These are phyloP conservation scores for Halesus radiatus DNA, from an alignment of 1,140 invertebrate species.

Conservation along the genomic window DNA sequence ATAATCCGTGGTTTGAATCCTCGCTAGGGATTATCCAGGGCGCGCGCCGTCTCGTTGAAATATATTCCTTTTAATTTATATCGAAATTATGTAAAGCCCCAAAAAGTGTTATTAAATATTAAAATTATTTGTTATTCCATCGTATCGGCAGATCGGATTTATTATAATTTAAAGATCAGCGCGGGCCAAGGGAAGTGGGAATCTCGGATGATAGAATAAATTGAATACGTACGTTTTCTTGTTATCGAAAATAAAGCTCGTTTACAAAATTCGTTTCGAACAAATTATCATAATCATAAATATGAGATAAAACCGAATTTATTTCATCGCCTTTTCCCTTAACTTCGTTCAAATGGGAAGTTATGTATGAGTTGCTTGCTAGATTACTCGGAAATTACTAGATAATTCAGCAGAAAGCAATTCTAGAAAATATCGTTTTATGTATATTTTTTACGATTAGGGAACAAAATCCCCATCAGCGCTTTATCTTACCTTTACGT, in stretches of 20 bases:
- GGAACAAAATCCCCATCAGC: too few species aligned
- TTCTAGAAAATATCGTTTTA: too few species aligned
- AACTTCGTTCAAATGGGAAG: not conserved
- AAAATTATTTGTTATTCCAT: conserved; percentile 34
- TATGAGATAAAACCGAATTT: not conserved
- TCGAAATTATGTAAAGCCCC: conserved; percentile 41
- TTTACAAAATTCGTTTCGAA: not conserved
- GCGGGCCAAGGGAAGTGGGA: not conserved
- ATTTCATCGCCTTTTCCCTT: not conserved
- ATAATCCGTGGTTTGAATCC: conserved; percentile 50
- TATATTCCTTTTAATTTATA: conserved; percentile 47
- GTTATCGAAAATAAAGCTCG: not conserved
- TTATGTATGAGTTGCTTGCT: too few species aligned
- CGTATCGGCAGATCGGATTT: conserved; percentile 23
- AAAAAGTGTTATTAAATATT: conserved; percentile 43
- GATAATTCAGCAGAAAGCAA: too few species aligned
- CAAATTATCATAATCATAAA: conserved; percentile 28
- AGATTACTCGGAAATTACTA: too few species aligned
- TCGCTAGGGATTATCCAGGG: conserved; percentile 39
- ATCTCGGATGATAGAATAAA: not conserved
- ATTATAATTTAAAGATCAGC: conserved; percentile 14
- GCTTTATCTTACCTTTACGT: too few species aligned
- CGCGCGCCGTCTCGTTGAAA: conserved; percentile 42
- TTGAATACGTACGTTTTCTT: not conserved
- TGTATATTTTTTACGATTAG: too few species aligned